Evolutionary conservation across 2,888 invertebrate species (phyloP).

Genomic region (Spodoptera exigua): DNA sequence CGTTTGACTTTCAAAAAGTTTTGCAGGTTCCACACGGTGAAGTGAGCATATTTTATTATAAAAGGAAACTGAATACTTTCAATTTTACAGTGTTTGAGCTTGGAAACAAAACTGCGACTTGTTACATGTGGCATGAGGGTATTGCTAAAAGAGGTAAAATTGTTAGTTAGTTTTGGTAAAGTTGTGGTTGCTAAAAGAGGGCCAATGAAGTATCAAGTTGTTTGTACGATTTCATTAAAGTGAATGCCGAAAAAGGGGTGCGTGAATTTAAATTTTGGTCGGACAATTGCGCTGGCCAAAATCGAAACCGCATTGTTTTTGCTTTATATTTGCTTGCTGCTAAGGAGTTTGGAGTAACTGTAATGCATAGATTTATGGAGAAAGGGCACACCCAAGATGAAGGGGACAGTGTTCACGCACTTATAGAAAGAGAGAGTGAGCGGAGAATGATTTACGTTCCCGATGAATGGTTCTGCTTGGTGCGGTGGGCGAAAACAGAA

Average conservation of each 20-base stretch:
- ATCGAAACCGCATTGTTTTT: slow-evolving; percentile 20
- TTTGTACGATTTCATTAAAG: slow-evolving; percentile 10
- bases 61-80: slow-evolving; percentile 14
- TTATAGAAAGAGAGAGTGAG: slow-evolving; percentile 4
- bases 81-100: slow-evolving; percentile 20
- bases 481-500: slow-evolving; percentile 16
- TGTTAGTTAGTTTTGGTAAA: too few relatives aligned
- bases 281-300: slow-evolving; percentile 19
- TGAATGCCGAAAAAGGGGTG: slow-evolving; percentile 14
- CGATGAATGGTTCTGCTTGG: slow-evolving; percentile 10
- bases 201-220: slow-evolving; percentile 19
- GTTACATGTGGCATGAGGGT: slow-evolving; percentile 24
- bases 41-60: slow-evolving; percentile 17
- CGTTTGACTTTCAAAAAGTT: slow-evolving; percentile 24
- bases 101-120: slow-evolving; percentile 2
- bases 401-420: too few relatives aligned
- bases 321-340: slow-evolving; percentile 15
- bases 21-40: slow-evolving; percentile 12
- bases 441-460: slow-evolving; percentile 8
- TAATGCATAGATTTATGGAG: slow-evolving; percentile 20
- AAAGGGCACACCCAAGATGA: slow-evolving; percentile 20
- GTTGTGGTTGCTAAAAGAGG: too few relatives aligned
- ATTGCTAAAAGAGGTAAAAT: too few relatives aligned
- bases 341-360: slow-evolving; percentile 15
- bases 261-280: slow-evolving; percentile 19